Conservation (phyloP, 2,113 vertebrate genomes). For the Urocolius indicus region DNA sequence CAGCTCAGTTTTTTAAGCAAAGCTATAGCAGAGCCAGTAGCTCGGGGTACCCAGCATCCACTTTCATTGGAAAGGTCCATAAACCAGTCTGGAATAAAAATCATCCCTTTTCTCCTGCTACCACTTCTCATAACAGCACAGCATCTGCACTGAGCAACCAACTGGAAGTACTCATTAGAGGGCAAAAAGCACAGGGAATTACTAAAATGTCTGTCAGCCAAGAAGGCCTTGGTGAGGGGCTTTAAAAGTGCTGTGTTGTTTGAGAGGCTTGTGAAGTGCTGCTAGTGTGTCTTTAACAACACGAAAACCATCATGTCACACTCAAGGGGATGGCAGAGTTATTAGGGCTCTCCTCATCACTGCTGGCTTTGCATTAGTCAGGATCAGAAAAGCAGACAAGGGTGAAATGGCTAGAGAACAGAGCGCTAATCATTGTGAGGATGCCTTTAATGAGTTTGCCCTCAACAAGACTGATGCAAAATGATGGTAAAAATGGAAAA, state of each 20-base stretch:
- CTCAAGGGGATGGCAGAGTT: neutral
- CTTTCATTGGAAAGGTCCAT: neutral
- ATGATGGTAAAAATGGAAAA: neutral
- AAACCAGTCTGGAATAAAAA: neutral
- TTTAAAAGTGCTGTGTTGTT: neutral
- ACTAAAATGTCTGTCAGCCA: neutral
- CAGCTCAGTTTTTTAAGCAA: neutral
- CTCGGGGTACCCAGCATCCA: neutral
- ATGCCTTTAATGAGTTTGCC: neutral
- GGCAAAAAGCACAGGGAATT: neutral
- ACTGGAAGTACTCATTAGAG: neutral
- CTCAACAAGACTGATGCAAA: neutral
- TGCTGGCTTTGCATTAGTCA: neutral
- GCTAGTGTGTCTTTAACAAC: neutral
- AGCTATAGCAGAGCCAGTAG: neutral
- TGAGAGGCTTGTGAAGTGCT: neutral
- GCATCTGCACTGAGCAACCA: neutral
- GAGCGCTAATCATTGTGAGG: neutral
- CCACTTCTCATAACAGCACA: neutral
- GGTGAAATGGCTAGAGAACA: neutral
- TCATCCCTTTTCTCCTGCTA: neutral
- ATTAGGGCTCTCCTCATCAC: neutral
- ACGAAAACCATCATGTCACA: rapidly evolving
- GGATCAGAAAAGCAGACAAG: neutral
- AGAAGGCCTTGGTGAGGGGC: neutral